Evolutionary conservation across 2,888 invertebrate genomes (phyloP).

Genomic region (Gymnoscelis rufifasciata): DNA sequence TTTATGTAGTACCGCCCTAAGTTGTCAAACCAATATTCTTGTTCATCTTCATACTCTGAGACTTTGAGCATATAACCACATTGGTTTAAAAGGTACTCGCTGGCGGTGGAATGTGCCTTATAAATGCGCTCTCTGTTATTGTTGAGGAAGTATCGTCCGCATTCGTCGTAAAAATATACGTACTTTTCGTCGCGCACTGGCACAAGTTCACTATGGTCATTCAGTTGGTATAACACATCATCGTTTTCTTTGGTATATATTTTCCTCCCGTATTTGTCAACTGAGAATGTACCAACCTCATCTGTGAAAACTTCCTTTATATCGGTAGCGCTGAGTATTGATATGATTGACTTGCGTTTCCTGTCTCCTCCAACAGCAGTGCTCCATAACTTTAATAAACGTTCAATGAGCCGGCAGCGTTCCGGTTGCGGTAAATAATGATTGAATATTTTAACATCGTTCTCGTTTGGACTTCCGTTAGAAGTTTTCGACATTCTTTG

Average conservation of each 20-base stretch:
- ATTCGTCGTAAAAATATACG: conserved; percentile 42
- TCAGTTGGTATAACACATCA: conserved; percentile 33
- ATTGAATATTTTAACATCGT: conserved; percentile 32
- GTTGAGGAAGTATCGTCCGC: conserved; percentile 39
- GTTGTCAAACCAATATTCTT: conserved; percentile 35
- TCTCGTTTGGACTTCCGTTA: background rate
- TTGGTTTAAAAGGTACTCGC: conserved; percentile 35
- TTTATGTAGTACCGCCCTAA: conserved; percentile 38
- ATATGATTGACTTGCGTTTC: conserved; percentile 34
- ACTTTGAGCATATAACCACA: conserved; percentile 33
- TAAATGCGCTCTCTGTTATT: conserved; percentile 30
- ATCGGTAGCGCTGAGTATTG: conserved; percentile 36
- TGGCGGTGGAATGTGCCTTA: conserved; percentile 31
- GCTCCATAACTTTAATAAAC: conserved; percentile 36
- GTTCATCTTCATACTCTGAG: conserved; percentile 30
- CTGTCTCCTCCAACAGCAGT: conserved; percentile 22
- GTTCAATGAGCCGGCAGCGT: conserved; percentile 38
- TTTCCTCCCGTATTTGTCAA: conserved; percentile 41
- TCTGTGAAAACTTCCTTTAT: conserved; percentile 36
- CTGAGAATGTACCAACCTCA: conserved; percentile 31
- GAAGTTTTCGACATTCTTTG: conserved; percentile 8
- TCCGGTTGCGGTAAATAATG: conserved; percentile 37
- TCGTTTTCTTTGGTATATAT: conserved; percentile 30
- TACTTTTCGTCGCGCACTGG: conserved; percentile 35
- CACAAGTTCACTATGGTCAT: conserved; percentile 34